A percentile compares a stretch with the other conserved stretches of the same genome.
phyloP scores from a whole-genome alignment of 2,888 invertebrate genomes.

The Syrista parreyssii region DNA sequence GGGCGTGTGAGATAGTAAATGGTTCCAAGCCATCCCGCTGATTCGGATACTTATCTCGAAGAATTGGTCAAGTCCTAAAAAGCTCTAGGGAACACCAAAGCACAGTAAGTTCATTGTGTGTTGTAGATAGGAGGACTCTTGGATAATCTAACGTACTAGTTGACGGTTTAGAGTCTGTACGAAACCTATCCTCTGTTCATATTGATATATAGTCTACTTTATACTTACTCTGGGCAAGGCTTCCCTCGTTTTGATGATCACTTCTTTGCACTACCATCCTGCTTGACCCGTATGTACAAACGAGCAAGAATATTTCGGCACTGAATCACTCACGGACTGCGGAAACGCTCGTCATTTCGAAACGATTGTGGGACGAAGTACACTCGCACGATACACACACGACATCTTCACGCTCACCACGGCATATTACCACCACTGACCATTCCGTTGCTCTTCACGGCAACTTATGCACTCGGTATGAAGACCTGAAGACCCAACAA shows the following conservation, averaged over 20 bases:
- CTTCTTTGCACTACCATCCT: slow-evolving; percentile 5
- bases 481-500: not conserved
- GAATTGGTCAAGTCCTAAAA: not conserved
- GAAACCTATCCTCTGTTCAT: not conserved
- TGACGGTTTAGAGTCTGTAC: not conserved
- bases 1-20: slow-evolving; percentile 22
- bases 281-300: slow-evolving; percentile 3
- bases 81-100: not conserved
- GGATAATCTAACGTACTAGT: not conserved
- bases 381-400: slow-evolving; percentile 1
- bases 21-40: not conserved
- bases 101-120: not conserved
- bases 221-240: slow-evolving; percentile 11
- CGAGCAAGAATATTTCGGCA: slow-evolving; percentile 34
- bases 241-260: slow-evolving; percentile 10
- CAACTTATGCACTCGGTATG: not conserved
- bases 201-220: not conserved
- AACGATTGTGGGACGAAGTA: not conserved
- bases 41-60: not conserved
- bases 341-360: slow-evolving; percentile 29
- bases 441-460: not conserved
- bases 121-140: not conserved
- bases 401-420: slow-evolving; percentile 1
- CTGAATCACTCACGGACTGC: slow-evolving; percentile 47
- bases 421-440: not conserved